These are phyloP conservation scores for Bryconaethiops microstoma DNA, from an alignment of 2,797 vertebrate species.

Conservation along the genomic window DNA sequence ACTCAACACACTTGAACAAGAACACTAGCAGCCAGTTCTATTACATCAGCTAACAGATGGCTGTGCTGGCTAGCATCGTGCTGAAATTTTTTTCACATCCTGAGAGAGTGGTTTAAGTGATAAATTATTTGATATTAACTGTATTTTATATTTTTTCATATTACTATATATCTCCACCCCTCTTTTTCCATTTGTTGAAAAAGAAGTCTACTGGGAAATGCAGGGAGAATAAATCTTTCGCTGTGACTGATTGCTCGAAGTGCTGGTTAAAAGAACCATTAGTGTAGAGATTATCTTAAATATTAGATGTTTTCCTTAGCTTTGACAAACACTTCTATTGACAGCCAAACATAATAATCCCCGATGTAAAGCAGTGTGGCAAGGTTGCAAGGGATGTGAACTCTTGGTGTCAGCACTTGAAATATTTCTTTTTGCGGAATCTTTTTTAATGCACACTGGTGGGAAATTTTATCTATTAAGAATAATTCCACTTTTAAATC, in stretches of 20 bases:
- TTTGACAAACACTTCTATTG: constrained; percentile 35
- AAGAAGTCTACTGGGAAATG: constrained; percentile 38
- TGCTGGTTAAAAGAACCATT: constrained; percentile 45
- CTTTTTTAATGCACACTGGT: no score
- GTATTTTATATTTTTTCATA: no score
- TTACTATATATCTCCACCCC: background rate
- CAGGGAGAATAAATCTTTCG: constrained; percentile 34
- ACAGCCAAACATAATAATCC: background rate
- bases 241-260: constrained; percentile 40
- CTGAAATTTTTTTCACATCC: no score
- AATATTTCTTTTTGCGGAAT: no score
- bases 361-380: background rate
- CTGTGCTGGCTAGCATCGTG: no score
- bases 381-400: background rate
- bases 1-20: no score
- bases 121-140: no score
- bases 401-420: background rate
- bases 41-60: no score
- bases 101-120: no score
- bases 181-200: constrained; percentile 13
- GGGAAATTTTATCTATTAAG: no score
- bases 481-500: no score
- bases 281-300: constrained; percentile 49
- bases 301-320: constrained; percentile 46
- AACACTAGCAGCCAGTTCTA: no score